These are phyloP conservation scores for Corythornis madagascariensis DNA, from an alignment of 2,113 vertebrate genomes.

Conservation along the genomic window DNA sequence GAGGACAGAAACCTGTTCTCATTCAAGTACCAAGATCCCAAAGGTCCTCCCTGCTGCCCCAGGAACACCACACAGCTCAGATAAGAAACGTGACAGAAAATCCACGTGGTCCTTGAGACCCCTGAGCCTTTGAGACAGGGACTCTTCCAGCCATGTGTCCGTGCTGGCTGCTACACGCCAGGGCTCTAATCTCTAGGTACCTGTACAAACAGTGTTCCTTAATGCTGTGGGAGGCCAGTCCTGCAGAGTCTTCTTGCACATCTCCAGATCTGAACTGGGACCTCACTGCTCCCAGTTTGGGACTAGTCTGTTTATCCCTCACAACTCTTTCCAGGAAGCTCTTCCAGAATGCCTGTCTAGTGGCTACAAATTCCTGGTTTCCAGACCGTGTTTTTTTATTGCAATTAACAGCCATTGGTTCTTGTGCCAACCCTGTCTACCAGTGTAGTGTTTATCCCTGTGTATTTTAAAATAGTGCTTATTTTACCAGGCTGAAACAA, in stretches of 20 bases:
- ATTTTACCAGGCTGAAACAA: neutral
- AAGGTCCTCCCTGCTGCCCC: accelerated
- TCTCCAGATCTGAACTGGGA: neutral
- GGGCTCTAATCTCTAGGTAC: neutral
- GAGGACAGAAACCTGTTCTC: accelerated
- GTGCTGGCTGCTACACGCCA: accelerated
- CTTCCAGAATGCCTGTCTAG: accelerated
- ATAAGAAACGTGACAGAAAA: accelerated
- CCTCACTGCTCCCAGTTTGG: neutral
- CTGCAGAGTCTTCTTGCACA: neutral
- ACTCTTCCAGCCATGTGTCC: accelerated
- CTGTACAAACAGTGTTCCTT: neutral
- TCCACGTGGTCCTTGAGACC: accelerated
- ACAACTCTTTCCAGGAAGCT: neutral
- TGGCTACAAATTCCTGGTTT: neutral
- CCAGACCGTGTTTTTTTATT: neutral
- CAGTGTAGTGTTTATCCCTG: neutral
- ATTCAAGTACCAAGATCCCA: accelerated
- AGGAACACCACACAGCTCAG: neutral
- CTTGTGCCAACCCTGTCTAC: neutral
- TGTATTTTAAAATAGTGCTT: neutral
- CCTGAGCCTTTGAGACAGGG: accelerated
- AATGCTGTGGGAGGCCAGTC: neutral
- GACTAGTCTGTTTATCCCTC: neutral
- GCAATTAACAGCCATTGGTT: neutral